phyloP scores from a whole-genome alignment of 2,113 vertebrate species.

The Nycticebus coucang region DNA sequence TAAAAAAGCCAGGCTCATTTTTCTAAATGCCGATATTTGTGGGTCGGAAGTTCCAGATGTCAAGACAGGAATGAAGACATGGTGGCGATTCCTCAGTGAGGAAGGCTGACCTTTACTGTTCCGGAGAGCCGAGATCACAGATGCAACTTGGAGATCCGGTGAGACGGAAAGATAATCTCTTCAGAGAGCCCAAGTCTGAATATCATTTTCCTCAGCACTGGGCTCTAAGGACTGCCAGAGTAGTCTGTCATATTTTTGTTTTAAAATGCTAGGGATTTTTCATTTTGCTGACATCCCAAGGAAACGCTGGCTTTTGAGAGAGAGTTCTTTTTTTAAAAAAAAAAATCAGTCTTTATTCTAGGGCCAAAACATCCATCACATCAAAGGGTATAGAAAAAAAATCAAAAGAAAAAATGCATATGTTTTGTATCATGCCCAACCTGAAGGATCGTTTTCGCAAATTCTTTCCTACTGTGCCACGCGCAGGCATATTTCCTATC shows the following conservation, averaged over 20 bases:
- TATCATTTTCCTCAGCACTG: not conserved
- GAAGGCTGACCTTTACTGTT: rapidly evolving
- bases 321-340: not conserved
- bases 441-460: not conserved
- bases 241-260: not conserved
- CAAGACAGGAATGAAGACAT: not conserved
- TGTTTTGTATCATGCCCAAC: not conserved
- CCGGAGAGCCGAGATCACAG: not conserved
- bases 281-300: not conserved
- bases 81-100: rapidly evolving
- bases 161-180: not conserved
- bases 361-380: not conserved
- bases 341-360: not conserved
- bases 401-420: not conserved
- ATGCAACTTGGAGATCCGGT: rapidly evolving
- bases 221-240: not conserved
- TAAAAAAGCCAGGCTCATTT: not conserved
- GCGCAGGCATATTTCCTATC: not conserved
- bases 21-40: not conserved
- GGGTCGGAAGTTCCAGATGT: rapidly evolving
- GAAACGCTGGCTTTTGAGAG: not conserved
- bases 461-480: not conserved
- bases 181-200: not conserved
- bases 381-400: not conserved
- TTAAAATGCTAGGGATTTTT: not conserved